Evolutionary conservation across 2,113 vertebrate species (phyloP), one percentile per base, ranked within the genome.

Genomic region (Labeo catla): DNA sequence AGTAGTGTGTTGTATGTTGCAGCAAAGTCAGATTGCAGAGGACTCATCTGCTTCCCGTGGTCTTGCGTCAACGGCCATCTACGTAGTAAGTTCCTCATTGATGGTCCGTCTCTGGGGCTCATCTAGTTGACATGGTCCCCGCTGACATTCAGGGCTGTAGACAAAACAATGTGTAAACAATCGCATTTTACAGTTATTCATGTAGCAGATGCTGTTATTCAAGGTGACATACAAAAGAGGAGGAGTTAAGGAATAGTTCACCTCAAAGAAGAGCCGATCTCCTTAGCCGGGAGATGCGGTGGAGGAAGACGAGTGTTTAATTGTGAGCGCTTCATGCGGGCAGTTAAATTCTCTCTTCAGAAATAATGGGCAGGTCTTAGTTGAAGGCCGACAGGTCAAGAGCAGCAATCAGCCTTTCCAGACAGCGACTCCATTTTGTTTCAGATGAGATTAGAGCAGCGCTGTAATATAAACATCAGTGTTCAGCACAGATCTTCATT

Each of bases 301-400:
- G 16, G 10, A 4, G 19, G 21, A 61, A n/a, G 77, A 78, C 82
- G 84, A 81, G 81, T 80, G 89, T 91, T 91, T 93, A 92, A 91
- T 91, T 92, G 91, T 87, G 85, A 86, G 86, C 63, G 72, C 45
- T 88, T 78, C 68, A 85, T 74, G 85, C 74, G 89, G 89, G 84
- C 92, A 93, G 93, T 94, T 90, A 92, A 89, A 34, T 92, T 90
- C 83, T 89, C 91, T 92, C 88, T 92, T 85, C 87, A 88, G 89
- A 92, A 91, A 91, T 93, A 93, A 93, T 93, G 90, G 81, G 72
- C 9, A n/a, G 65, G 87, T 91, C 91, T 93, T 89, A 88, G 89
- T 89, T 39, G 83, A 72, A 28, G 87, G 90, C 90, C 85, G 82
- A 0, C 13, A 89, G 94, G 92, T 94, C 91, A 91, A 90, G 91